Evolutionary conservation across 2,888 invertebrate species (phyloP).

Genomic region (Microplitis deprimator): DNA sequence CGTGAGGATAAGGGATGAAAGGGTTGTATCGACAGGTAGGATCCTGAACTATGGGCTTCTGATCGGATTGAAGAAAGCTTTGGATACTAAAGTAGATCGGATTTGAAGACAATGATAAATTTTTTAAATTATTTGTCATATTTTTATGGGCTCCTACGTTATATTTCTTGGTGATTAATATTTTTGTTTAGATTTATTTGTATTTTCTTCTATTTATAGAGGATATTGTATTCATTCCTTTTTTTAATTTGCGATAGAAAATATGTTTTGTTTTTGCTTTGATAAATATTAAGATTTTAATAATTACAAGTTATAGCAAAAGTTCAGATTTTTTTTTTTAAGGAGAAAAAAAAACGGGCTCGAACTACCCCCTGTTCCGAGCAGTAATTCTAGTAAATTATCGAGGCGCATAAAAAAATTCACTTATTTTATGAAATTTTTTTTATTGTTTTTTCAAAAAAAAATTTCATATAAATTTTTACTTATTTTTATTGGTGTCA

Average conservation of each 20-base stretch:
- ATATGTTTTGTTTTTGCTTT: too few species aligned
- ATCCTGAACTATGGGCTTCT: slow-evolving; percentile 66
- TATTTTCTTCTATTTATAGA: background rate
- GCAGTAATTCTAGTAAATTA: too few species aligned
- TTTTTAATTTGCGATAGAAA: background rate
- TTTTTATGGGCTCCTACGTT: background rate
- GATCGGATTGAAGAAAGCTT: slow-evolving; percentile 16
- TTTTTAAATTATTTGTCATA: slow-evolving; percentile 3
- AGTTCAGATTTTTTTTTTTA: too few species aligned
- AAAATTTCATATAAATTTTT: too few species aligned
- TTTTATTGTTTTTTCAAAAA: too few species aligned
- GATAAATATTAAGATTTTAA: too few species aligned
- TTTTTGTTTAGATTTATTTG: background rate
- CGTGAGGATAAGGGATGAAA: slow-evolving; percentile 41
- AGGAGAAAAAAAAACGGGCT: too few species aligned
- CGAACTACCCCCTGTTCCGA: too few species aligned
- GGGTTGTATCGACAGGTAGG: slow-evolving; percentile 65
- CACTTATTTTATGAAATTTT: too few species aligned
- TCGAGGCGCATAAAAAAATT: too few species aligned
- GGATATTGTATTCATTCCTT: background rate
- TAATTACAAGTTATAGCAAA: too few species aligned
- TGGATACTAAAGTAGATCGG: background rate
- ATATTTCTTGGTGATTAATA: background rate
- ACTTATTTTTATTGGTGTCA: too few species aligned
- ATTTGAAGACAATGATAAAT: slow-evolving; percentile 10